Conservation (phyloP, 2,113 vertebrate species). For the Tympanuchus pallidicinctus region DNA sequence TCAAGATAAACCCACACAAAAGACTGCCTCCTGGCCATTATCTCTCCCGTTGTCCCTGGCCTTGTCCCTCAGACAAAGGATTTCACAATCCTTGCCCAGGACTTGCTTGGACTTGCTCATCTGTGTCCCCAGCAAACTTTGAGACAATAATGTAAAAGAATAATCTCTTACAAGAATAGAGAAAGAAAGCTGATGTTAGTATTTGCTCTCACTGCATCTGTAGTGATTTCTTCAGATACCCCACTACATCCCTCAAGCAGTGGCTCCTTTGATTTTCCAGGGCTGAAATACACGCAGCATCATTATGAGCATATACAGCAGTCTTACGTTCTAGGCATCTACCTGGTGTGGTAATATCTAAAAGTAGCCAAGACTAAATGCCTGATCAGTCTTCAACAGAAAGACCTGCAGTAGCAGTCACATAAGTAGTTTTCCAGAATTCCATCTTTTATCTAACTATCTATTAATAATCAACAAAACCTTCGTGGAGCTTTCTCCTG, state of each 20-base stretch:
- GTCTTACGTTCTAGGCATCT: neutral
- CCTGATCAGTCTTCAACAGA: neutral
- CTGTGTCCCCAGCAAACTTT: too few relatives aligned
- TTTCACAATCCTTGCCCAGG: too few relatives aligned
- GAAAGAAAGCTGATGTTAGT: neutral
- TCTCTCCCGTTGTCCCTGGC: too few relatives aligned
- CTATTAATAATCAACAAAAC: neutral
- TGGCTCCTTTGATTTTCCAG: neutral
- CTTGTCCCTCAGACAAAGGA: too few relatives aligned
- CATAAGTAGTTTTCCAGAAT: neutral
- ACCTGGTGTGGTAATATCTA: neutral
- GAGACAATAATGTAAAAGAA: too few relatives aligned
- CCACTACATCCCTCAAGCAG: neutral
- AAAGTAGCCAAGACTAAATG: neutral
- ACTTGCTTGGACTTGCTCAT: too few relatives aligned
- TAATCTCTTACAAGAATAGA: neutral
- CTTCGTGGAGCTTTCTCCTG: neutral
- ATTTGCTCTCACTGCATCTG: neutral
- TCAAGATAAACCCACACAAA: too few relatives aligned
- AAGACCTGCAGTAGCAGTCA: neutral
- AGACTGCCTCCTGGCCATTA: too few relatives aligned
- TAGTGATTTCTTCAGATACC: neutral
- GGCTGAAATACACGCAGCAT: neutral
- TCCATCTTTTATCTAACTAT: neutral
- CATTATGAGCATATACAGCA: neutral